Conservation (phyloP, 2,888 invertebrate genomes). For the Caradrina clavipalpis region DNA sequence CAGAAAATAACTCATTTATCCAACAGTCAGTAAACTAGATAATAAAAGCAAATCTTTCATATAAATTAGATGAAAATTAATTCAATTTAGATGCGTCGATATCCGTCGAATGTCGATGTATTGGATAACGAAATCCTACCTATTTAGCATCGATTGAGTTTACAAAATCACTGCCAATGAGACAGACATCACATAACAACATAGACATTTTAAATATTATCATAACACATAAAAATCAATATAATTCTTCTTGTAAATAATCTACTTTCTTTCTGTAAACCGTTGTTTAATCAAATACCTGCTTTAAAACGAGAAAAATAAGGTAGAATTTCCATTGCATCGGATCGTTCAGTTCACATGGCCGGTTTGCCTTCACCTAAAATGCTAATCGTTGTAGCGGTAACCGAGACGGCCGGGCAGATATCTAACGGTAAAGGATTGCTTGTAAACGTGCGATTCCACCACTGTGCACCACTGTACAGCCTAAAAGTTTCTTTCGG, state of each 20-base stretch:
- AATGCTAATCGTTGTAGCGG: conserved; percentile 81
- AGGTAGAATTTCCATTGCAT: conserved; percentile 37
- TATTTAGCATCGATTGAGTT: neutral
- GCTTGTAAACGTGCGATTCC: conserved; percentile 25
- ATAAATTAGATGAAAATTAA: neutral
- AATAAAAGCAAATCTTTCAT: neutral
- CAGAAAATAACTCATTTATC: too few relatives aligned
- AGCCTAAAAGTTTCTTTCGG: too few relatives aligned
- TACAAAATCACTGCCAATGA: neutral
- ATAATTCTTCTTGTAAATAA: conserved; percentile 44
- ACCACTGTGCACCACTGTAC: too few relatives aligned
- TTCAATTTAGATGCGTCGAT: neutral
- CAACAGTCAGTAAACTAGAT: too few relatives aligned
- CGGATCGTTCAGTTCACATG: conserved; percentile 51
- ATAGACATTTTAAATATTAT: neutral
- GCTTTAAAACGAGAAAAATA: conserved; percentile 3
- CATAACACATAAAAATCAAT: conserved; percentile 27
- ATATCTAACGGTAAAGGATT: conserved; percentile 83
- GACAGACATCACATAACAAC: conserved; percentile 21
- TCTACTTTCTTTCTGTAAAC: conserved; percentile 59
- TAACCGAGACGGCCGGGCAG: conserved; percentile 66
- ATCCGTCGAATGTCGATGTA: too few relatives aligned
- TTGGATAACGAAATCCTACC: neutral
- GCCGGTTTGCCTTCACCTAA: conserved; percentile 87
- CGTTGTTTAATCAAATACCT: conserved; percentile 10